These are phyloP conservation scores for Melanocharis versteri DNA, from an alignment of 2,113 vertebrate genomes.

Conservation along the genomic window DNA sequence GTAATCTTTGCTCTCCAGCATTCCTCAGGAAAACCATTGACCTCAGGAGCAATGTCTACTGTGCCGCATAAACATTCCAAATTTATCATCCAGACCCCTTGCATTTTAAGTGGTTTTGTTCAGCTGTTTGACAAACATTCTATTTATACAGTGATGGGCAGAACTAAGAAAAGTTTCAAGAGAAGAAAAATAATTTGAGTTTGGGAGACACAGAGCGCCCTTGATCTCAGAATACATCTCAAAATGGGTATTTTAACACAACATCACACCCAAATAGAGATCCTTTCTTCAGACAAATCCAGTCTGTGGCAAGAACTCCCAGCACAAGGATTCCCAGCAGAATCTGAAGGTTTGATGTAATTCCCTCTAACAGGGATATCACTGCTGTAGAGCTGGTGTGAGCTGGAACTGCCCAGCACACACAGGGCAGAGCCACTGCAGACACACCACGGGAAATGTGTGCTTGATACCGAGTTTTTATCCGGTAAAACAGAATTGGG, in stretches of 20 bases:
- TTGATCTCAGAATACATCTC: background rate
- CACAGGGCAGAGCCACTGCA: background rate
- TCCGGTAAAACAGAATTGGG: background rate
- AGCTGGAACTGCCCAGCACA: background rate
- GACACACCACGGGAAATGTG: background rate
- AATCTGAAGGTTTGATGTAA: background rate
- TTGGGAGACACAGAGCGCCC: background rate
- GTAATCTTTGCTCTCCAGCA: conserved; percentile 46
- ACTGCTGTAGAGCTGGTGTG: background rate
- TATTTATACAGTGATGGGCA: background rate
- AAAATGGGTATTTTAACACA: background rate
- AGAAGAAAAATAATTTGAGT: background rate
- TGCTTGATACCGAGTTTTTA: background rate
- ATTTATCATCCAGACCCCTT: conserved; percentile 23
- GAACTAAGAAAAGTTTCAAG: background rate
- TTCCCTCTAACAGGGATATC: background rate
- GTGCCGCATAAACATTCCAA: conserved; percentile 55
- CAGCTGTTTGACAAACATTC: background rate
- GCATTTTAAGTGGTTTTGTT: background rate
- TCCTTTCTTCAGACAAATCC: background rate
- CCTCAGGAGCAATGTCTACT: conserved; percentile 33
- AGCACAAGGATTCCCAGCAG: background rate
- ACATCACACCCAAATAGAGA: background rate
- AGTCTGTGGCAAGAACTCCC: background rate
- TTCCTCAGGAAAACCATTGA: conserved; percentile 57